Conservation (phyloP, 2,797 vertebrate species). For the Hozukius guyotensis region DNA sequence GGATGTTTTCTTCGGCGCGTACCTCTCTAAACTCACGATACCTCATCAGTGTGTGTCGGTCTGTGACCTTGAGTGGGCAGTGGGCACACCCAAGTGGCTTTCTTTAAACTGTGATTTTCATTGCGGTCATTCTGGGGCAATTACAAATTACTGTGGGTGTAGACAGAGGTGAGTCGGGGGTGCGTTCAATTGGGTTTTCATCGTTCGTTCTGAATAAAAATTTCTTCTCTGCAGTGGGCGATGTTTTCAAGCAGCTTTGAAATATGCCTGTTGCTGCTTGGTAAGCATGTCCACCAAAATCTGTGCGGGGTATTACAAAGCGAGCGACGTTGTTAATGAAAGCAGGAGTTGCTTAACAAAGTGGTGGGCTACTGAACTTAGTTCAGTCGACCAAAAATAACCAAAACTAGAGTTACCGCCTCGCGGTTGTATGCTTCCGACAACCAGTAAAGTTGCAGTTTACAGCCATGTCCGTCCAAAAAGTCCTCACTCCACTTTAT, state of each 20-base stretch:
- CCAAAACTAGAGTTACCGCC: neutral
- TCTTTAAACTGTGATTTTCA: constrained; percentile 17
- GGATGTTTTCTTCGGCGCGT: neutral
- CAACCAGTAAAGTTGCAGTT: too few species aligned
- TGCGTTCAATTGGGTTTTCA: neutral
- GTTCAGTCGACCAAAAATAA: neutral
- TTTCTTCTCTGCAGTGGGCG: neutral
- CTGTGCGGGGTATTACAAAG: neutral
- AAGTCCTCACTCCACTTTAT: too few species aligned
- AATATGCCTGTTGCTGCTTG: neutral
- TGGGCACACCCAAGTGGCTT: neutral
- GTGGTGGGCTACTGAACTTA: neutral
- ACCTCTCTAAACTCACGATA: neutral
- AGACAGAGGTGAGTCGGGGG: neutral
- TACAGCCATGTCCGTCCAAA: rapidly evolving
- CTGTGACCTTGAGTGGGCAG: constrained; percentile 24
- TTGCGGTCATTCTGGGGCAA: constrained; percentile 3
- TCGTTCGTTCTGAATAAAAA: neutral
- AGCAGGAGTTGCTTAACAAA: neutral
- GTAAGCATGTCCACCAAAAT: neutral
- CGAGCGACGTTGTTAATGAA: neutral
- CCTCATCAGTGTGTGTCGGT: neutral
- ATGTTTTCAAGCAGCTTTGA: neutral
- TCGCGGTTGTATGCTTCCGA: too few species aligned
- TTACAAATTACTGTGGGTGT: constrained; percentile 1